Evolutionary conservation across 2,113 vertebrate species (phyloP), one percentile per base, ranked within the genome.

Genomic region (Pelodiscus sinensis): DNA sequence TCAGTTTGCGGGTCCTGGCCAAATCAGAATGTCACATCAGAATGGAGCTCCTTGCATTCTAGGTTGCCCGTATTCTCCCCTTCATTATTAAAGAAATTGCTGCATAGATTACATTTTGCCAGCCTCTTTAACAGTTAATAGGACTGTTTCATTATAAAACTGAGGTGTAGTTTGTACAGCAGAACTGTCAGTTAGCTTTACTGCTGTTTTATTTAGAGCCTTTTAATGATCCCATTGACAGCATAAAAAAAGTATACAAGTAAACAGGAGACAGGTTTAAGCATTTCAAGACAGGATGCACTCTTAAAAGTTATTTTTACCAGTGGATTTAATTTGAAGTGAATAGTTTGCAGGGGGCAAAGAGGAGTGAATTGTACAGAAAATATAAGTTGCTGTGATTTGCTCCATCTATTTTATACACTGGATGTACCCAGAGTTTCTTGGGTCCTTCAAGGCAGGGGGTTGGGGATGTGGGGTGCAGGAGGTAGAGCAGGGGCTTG

Each of bases 171-270:
- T 88, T 92, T 79, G 12, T 79, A 58, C 10, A 0, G 0, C 21
- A 21, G 85, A 38, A 79, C 86, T 92, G 80, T 78, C 77, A 92
- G 4, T 68, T 92, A 5, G 16, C 79, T 95, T 68, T 79, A 56
- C 50, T 21, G 18, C 27, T 90, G 27, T 51, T 80, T 68, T 90
- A 60, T 3, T 38, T 90, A 91, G 44, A 81, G 44, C 1, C 8
- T 96, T 91, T 84, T 89, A 57, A 79, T 31, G 62, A 83, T 51
- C 73, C 56, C n/a, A 24, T 7, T 79, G 44, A 50, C 18, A 83
- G 22, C 1, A 2, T 7, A 31, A n/a, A 22, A 58, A 62, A 91
- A 79, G 13, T 78, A 44, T 58, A 13, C 83, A 58, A 60, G 31
- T 13, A 91, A 91, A 81, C 1, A 62, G 79, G 57, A 84, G 81